Conservation (phyloP, 1,140 invertebrate genomes). For the Gryon sp. region DNA sequence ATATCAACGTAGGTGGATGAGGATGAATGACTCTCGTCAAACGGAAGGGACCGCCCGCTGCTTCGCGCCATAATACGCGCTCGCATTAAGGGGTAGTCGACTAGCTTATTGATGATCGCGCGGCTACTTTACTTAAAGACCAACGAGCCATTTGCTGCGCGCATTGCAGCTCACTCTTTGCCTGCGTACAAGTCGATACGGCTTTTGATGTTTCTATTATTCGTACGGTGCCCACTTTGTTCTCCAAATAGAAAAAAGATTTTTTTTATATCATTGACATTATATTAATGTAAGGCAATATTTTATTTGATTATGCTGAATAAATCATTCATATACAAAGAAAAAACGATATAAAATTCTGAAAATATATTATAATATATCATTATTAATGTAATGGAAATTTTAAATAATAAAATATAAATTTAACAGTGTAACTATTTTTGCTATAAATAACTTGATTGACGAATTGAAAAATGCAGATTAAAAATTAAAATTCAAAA, state of each 20-base stretch:
- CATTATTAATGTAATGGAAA: no score
- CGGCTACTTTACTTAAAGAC: conserved; percentile 71
- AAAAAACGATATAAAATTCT: no score
- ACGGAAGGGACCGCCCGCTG: conserved; percentile 78
- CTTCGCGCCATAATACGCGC: conserved; percentile 77
- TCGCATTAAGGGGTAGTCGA: conserved; percentile 69
- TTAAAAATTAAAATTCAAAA: no score
- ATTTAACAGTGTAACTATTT: no score
- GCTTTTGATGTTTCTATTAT: conserved; percentile 29
- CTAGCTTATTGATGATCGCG: conserved; percentile 74
- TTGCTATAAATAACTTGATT: no score
- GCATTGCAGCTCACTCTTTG: not conserved
- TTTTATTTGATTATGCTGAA: no score
- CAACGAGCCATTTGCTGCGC: conserved; percentile 57
- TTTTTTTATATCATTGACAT: not conserved
- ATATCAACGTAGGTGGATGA: conserved; percentile 78
- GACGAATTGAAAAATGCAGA: no score
- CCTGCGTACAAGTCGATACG: conserved; percentile 11
- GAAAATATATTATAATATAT: no score
- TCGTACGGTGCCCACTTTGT: not conserved
- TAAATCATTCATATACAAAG: no score
- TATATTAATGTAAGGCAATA: no score
- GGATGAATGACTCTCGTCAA: conserved; percentile 79
- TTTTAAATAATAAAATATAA: no score
- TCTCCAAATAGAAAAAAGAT: not conserved